phyloP scores from a whole-genome alignment of 2,797 vertebrate genomes.

The Setipinna tenuifilis region DNA sequence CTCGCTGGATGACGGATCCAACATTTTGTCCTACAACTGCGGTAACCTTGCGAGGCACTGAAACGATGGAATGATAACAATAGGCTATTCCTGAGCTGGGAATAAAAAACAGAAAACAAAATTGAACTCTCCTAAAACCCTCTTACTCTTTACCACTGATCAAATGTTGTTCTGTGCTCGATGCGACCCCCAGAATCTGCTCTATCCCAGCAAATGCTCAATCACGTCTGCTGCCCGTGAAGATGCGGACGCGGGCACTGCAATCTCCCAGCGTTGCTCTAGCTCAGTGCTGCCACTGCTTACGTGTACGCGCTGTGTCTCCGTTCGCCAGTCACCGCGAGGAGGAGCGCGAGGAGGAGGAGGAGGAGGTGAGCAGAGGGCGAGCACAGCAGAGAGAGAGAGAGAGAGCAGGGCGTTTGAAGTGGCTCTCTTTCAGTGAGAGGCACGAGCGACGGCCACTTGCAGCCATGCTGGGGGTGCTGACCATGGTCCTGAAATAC shows the following conservation, averaged over 20 bases:
- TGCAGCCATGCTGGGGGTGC: slow-evolving; percentile 66
- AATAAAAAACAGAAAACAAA: background rate
- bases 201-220: slow-evolving; percentile 26
- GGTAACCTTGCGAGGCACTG: slow-evolving; percentile 52
- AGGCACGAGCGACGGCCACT: slow-evolving; percentile 69
- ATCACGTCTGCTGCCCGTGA: slow-evolving; percentile 48
- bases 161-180: background rate
- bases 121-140: background rate
- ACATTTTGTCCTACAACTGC: slow-evolving; percentile 76
- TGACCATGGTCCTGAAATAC: slow-evolving; percentile 75
- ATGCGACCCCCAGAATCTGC: background rate
- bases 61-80: slow-evolving; percentile 24
- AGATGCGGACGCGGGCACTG: slow-evolving; percentile 77
- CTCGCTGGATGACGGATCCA: slow-evolving; percentile 97
- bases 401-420: slow-evolving; percentile 60
- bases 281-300: slow-evolving; percentile 76
- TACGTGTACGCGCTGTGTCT: slow-evolving; percentile 79
- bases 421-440: slow-evolving; percentile 55
- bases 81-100: background rate
- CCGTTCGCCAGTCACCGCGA: slow-evolving; percentile 84
- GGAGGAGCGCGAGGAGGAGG: slow-evolving; percentile 69
- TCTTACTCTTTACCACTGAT: background rate
- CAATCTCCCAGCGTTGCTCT: slow-evolving; percentile 83
- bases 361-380: slow-evolving; percentile 48
- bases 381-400: slow-evolving; percentile 35